Evolutionary conservation across 2,797 vertebrate species (phyloP).

Genomic region (Hoplostethus mediterraneus): DNA sequence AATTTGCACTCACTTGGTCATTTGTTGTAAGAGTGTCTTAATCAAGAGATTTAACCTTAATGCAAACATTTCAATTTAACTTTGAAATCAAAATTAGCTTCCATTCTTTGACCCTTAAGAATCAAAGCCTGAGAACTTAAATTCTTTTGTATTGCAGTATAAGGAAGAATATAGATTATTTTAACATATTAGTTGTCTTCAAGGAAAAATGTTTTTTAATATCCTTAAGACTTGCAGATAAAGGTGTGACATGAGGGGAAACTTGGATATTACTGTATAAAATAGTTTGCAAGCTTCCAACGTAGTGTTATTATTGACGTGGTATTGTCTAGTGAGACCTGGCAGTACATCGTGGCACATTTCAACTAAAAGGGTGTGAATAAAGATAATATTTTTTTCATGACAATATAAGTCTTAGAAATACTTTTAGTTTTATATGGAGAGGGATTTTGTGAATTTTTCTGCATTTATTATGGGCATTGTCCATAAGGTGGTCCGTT

Average conservation of each 20-base stretch:
- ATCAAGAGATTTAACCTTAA: constrained; percentile 10
- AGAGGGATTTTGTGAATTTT: constrained; percentile 53
- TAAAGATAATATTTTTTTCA: constrained; percentile 71
- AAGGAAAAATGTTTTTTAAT: too few relatives aligned
- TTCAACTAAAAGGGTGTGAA: constrained; percentile 47
- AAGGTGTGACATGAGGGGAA: constrained; percentile 1
- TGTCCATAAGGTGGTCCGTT: constrained; percentile 33
- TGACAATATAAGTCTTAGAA: constrained; percentile 38
- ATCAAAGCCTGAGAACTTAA: too few relatives aligned
- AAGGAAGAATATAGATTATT: too few relatives aligned
- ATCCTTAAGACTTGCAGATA: not conserved
- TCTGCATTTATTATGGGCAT: constrained; percentile 31
- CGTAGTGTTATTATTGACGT: constrained; percentile 3
- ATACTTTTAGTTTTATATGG: constrained; percentile 75
- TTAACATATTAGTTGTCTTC: too few relatives aligned
- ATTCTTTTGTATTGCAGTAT: too few relatives aligned
- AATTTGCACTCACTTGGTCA: constrained; percentile 18
- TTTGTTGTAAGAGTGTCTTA: constrained; percentile 8
- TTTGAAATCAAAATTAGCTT: constrained; percentile 1
- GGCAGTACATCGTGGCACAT: constrained; percentile 47
- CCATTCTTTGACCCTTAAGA: not conserved
- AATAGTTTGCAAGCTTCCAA: constrained; percentile 32
- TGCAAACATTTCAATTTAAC: not conserved
- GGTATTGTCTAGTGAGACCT: constrained; percentile 1
- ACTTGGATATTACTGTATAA: constrained; percentile 9